Percentiles rank a stretch among this genome's conserved stretches.
phyloP scores from a whole-genome alignment of 2,113 vertebrate species.

The Tetrao urogallus region DNA sequence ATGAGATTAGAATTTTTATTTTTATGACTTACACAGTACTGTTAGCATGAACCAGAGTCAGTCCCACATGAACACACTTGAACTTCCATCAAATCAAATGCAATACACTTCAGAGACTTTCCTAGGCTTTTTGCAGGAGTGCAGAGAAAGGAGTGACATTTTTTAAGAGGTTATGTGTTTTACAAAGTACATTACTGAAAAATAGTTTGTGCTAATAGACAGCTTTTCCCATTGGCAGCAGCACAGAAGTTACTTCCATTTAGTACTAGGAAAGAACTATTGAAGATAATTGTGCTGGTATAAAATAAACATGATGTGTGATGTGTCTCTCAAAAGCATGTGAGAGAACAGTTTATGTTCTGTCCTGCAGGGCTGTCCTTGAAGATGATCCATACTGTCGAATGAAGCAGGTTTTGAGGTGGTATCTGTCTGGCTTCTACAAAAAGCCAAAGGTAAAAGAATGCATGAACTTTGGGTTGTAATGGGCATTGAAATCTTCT shows the following conservation, averaged over 20 bases:
- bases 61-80: not conserved
- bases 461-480: not conserved
- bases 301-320: not conserved
- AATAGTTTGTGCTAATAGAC: not conserved
- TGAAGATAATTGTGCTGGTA: not conserved
- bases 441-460: conserved; percentile 92
- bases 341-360: not conserved
- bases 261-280: not conserved
- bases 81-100: not conserved
- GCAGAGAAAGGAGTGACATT: not conserved
- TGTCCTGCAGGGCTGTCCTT: conserved; percentile 79
- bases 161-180: not conserved
- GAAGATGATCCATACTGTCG: conserved; percentile 88
- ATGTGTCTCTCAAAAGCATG: not conserved
- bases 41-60: not conserved
- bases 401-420: conserved; percentile 90
- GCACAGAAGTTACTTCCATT: not conserved
- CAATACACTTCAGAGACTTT: not conserved
- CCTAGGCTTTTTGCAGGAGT: not conserved
- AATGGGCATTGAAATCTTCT: not conserved
- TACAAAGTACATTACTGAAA: accelerated
- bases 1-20: not conserved
- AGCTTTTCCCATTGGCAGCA: not conserved
- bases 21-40: not conserved
- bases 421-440: conserved; percentile 97